Conservation (phyloP, 2,113 vertebrate genomes). For the Cheirogaleus medius region DNA sequence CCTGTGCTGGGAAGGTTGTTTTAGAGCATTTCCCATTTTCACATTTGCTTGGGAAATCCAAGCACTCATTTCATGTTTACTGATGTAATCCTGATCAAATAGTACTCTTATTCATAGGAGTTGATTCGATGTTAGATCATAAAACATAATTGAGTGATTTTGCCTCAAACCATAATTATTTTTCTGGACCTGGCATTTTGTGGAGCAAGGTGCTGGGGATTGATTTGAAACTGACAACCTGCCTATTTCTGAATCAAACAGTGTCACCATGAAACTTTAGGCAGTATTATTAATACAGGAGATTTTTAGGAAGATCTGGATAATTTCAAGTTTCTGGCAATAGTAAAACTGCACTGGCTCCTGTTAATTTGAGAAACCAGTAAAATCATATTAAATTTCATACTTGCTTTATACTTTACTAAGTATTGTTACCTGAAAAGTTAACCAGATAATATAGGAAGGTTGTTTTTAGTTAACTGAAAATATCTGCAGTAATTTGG, state of each 20-base stretch:
- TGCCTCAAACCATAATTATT: slow-evolving; percentile 3
- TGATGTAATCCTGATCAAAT: not conserved
- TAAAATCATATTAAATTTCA: not conserved
- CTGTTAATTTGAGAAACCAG: not conserved
- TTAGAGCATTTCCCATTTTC: not conserved
- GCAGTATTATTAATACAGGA: not conserved
- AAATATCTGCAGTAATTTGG: not conserved
- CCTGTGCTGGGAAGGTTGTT: not conserved
- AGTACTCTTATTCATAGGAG: not conserved
- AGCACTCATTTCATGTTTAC: not conserved
- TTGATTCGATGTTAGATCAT: not conserved
- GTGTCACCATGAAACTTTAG: not conserved
- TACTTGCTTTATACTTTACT: not conserved
- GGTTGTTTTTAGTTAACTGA: not conserved
- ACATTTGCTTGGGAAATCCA: not conserved
- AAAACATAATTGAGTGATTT: not conserved
- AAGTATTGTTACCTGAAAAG: slow-evolving; percentile 15
- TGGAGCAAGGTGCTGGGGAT: not conserved
- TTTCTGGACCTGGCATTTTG: not conserved
- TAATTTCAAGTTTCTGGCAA: slow-evolving; percentile 5
- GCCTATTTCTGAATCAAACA: not conserved
- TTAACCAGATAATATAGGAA: not conserved
- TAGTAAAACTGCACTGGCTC: not conserved
- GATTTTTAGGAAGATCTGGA: not conserved
- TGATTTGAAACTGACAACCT: not conserved